Evolutionary conservation across 2,888 invertebrate genomes (phyloP), one percentile per base, ranked within the genome.

Genomic region (Aphidoletes aphidimyza): DNA sequence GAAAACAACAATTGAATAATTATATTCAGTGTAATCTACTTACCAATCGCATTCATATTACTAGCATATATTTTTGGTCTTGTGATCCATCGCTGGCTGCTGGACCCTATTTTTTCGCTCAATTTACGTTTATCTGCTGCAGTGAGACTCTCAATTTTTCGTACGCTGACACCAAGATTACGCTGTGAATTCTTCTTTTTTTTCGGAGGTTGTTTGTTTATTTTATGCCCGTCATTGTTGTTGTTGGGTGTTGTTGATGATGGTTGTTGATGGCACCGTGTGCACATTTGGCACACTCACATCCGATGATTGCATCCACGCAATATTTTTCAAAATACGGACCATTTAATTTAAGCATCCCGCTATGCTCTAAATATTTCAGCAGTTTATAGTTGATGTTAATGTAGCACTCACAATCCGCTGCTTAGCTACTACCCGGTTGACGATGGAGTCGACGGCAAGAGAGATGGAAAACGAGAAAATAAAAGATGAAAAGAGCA

Each of bases 1-100:
- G 69, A 81, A 81, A 81, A 81, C 81, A 81, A 81, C 81, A 81
- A 81, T 81, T 81, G 81, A 81, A 81, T 81, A 81, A 81, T 81
- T 81, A 37, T 81, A 81, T 81, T 81, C 81, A 37, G 0, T 37
- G 81, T 81, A 81, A 81, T 81, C 81, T 81, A 81, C 81, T 81
- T 81, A 81, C 37, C 81, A 81, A 81, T 37, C 37, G 81, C 81
- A 81, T 81, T 36, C 36, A 81, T 37, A 81, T 81, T 81, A 69
- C 69, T 69, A 14, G 34, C 30, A 9, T 69, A 69, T 69, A 30
- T 69, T 69, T n/a, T 34, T 26, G 54, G 5, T n/a, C n/a, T n/a
- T n/a, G n/a, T 81, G 37, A 37, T 81, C 22, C 81, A 81, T 81
- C 37, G 81, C 26, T 81, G 36, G n/a, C 22, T 81, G 36, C 37